Evolutionary conservation across 1,140 invertebrate genomes (phyloP).

Genomic region (Schlechtendalia chinensis): DNA sequence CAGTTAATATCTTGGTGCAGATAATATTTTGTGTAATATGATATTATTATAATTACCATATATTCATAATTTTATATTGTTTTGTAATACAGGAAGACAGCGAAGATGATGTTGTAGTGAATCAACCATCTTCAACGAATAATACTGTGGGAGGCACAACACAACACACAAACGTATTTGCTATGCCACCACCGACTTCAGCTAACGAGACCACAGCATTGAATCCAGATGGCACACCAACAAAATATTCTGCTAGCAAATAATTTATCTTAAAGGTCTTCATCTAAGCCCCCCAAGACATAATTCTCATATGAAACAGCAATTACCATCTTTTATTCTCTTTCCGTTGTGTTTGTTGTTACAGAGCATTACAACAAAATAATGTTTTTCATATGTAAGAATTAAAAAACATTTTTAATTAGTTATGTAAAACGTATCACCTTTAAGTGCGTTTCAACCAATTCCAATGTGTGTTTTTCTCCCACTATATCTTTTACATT

Average conservation of each 20-base stretch:
- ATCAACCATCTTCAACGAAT: slow-evolving; percentile 41
- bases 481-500: slow-evolving; percentile 2
- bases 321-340: neutral
- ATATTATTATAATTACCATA: neutral
- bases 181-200: slow-evolving; percentile 34
- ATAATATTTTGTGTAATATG: no score
- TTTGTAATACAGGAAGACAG: slow-evolving; percentile 31
- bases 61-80: neutral
- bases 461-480: neutral
- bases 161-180: slow-evolving; percentile 5
- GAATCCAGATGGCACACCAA: slow-evolving; percentile 45
- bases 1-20: no score
- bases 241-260: slow-evolving; percentile 42
- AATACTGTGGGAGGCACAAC: neutral
- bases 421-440: neutral
- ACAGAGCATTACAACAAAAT: neutral
- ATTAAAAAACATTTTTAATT: slow-evolving; percentile 19
- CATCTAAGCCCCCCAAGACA: neutral
- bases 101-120: slow-evolving; percentile 43
- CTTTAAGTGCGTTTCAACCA: neutral
- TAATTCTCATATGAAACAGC: neutral
- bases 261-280: neutral
- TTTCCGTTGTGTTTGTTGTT: neutral
- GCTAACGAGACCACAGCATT: slow-evolving; percentile 42
- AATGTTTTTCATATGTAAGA: neutral